Base-by-base conservation (phyloP, 2,113 vertebrate genomes). In the Pithys albifrons region DNA sequence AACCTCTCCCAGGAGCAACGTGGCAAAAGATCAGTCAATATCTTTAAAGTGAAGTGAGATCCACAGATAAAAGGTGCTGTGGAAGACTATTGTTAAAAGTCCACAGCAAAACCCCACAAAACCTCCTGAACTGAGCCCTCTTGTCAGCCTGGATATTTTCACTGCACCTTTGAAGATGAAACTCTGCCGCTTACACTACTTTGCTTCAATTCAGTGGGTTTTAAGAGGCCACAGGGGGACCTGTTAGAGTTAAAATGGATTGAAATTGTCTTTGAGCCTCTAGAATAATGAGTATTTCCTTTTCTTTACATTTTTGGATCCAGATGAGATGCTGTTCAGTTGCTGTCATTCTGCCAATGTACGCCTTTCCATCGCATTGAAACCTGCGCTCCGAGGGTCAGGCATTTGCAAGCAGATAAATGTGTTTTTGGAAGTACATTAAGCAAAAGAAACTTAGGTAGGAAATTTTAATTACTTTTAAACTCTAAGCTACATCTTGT, bases 261-360 rank as follows among this genome's bases (percentile, higher is more conserved):
- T 96, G 94, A 96, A 97, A 97, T 96, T 94, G 93, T 96, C 97
- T 97, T 97, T 94, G 95, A 97, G 95, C 86, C 94, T 97, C 91
- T 96, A 95, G 97, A 97, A 97, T 96, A 98, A 98, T 95, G 95
- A 97, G 94, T 95, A 88, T 96, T 97, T 98, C 96, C 85, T 92
- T 97, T 97, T 97, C 95, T 97, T 97, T 97, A 97, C 83, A 51
- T 96, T 96, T 98, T 97, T 97, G 96, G 96, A 97, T 97, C 95
- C 93, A 98, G 95, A 97, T 96, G 59, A 41, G 92, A 72, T 95
- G 96, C 89, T 13, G 67, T 92, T 93, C 93, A 25, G 94, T 88
- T 88, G 95, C 96, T 97, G 91, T 97, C 94, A 75, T 96, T 97
- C 89, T 97, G 91, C 72, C 93, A 90, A 61, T 9, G 3, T 88